Evolutionary conservation across 2,797 vertebrate genomes (phyloP), one percentile per base, ranked within the genome.

Genomic region (Parauchenoglanis ngamensis): DNA sequence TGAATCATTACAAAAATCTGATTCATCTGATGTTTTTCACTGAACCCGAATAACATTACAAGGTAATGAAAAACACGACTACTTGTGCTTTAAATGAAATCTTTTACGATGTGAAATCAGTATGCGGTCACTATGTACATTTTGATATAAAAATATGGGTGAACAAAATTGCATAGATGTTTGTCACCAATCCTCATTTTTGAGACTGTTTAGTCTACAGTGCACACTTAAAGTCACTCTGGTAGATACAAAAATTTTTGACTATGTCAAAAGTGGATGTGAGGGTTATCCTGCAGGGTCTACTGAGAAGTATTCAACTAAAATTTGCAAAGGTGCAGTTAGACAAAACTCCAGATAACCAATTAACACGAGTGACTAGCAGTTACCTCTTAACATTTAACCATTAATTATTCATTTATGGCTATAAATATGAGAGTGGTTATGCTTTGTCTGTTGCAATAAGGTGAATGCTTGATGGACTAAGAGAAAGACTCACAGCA

Each of bases 401-500:
- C 28, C 52, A 49, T 25, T 12, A 46, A 75, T 73, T 19, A 76
- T 49, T 19, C 11, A 1, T 78, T 31, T 35, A 73, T 13, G 10
- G 1, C 3, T 72, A 23, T 72, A 46, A 46, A 7, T 7, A 40
- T 40, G 17, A 80, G n/a, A 59, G 28, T 40, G 21, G 31, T 6
- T 80, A 40, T 59, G 23, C 23, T 25, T 61, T 57, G 52, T 15
- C 59, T 81, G 3, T 25, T 79, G 57, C 7, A 7, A n/a, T 81
- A 57, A 4, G 31, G 52, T 54, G 1, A 57, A 3, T 63, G 31
- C 13, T 31, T 21, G 7, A 84, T 56, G 28, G 40, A 85, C 4
- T 13, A 59, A 67, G 0, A 44, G 63, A 63, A 68, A 78, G 40
- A 95, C 96, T 95, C 89, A 99, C 98, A 99, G 95, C 98, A 99